phyloP scores from a whole-genome alignment of 2,888 invertebrate species.

The Calliphora vomitoria region DNA sequence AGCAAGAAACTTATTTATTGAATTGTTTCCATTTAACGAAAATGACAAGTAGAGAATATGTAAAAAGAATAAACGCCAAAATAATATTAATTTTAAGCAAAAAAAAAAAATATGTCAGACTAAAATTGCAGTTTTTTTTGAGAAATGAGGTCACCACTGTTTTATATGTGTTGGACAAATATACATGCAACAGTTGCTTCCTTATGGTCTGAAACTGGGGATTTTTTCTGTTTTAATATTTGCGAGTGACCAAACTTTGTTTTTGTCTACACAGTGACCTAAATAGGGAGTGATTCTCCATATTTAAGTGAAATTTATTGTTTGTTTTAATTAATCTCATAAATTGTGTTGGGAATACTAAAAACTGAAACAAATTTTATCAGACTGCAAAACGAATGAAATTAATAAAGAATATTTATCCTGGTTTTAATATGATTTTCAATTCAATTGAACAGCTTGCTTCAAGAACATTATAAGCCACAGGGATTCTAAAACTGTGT shows the following conservation, averaged over 20 bases:
- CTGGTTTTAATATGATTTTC: background rate
- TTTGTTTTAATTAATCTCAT: constrained; percentile 61
- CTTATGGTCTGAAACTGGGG: background rate
- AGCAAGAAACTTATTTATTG: background rate
- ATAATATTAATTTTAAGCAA: constrained; percentile 43
- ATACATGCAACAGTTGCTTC: background rate
- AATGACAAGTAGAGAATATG: background rate
- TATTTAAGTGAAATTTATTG: constrained; percentile 64
- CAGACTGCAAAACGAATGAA: background rate
- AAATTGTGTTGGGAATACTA: constrained; percentile 29
- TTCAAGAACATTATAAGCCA: no score
- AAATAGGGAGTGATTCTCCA: constrained; percentile 37
- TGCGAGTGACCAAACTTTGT: constrained; percentile 23
- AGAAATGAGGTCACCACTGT: constrained; percentile 34
- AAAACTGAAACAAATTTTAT: background rate
- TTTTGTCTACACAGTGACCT: constrained; percentile 41
- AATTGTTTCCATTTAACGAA: background rate
- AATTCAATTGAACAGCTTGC: no score
- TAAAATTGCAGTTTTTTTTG: constrained; percentile 35
- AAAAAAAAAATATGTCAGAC: background rate
- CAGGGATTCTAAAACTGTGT: no score
- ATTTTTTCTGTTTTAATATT: background rate
- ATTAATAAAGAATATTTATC: background rate
- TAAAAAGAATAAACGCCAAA: constrained; percentile 19
- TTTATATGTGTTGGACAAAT: constrained; percentile 1